Evolutionary conservation across 2,888 invertebrate genomes (phyloP).

Genomic region (Cataglyphis rosenhaueri): DNA sequence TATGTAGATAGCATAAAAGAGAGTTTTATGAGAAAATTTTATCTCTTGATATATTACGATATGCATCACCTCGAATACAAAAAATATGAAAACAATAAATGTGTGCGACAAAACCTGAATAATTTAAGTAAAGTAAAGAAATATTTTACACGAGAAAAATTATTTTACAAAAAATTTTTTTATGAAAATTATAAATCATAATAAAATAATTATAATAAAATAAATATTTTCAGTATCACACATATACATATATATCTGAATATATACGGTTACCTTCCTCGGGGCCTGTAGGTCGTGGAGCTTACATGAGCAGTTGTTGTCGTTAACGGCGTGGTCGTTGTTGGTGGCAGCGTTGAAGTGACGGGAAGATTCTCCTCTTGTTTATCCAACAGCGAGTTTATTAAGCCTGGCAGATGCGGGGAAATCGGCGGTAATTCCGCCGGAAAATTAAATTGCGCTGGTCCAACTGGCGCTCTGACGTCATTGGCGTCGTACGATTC

Average conservation of each 20-base stretch:
- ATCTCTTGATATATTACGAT: background rate
- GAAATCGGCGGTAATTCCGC: slow-evolving; percentile 87
- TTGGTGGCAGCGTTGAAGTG: slow-evolving; percentile 73
- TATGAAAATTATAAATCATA: background rate
- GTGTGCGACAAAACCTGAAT: background rate
- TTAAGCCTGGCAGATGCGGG: slow-evolving; percentile 88
- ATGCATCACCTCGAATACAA: background rate
- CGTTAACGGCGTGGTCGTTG: slow-evolving; percentile 70
- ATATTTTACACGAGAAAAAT: background rate
- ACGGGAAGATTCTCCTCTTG: slow-evolving; percentile 71
- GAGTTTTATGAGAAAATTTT: slow-evolving; percentile 11
- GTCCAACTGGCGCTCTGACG: slow-evolving; percentile 69
- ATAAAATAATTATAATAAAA: slow-evolving; percentile 19
- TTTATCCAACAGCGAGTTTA: slow-evolving; percentile 88
- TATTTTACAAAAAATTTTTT: background rate
- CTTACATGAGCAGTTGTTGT: slow-evolving; percentile 72
- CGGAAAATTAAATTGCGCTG: slow-evolving; percentile 87
- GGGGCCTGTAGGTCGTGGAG: slow-evolving; percentile 78
- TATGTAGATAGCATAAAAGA: background rate
- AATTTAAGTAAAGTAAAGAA: background rate
- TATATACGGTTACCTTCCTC: slow-evolving; percentile 77
- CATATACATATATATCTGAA: background rate
- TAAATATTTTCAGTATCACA: background rate
- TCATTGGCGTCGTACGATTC: slow-evolving; percentile 62
- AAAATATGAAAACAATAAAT: background rate